Percentiles rank a stretch among this genome's conserved stretches.
Conservation (phyloP, 1,140 invertebrate genomes). For the Drosophila subpulchrella region DNA sequence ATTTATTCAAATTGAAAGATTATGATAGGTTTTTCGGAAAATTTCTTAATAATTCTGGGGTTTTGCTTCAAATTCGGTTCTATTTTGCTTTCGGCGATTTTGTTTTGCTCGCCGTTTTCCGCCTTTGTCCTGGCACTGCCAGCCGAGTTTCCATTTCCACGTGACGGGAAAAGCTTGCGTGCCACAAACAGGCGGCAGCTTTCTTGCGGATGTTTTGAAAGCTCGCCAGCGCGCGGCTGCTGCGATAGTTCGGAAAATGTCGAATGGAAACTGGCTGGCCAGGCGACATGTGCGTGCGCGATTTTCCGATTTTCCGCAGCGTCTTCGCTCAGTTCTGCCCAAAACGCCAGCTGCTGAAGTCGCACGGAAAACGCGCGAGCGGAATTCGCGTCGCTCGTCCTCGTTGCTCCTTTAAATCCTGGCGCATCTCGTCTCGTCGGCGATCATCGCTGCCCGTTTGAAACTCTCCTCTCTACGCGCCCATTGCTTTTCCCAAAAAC, state of each 20-base stretch:
- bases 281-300: slow-evolving; percentile 35
- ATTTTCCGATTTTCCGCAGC: slow-evolving; percentile 20
- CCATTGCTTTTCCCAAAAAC: neutral
- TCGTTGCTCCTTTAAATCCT: slow-evolving; percentile 32
- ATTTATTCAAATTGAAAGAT: no score
- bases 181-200: slow-evolving; percentile 60
- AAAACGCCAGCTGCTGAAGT: slow-evolving; percentile 71
- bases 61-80: neutral
- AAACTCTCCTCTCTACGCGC: slow-evolving; percentile 10
- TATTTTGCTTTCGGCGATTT: slow-evolving; percentile 38
- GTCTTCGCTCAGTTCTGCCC: slow-evolving; percentile 64
- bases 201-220: slow-evolving; percentile 56
- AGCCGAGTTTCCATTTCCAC: slow-evolving; percentile 36
- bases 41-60: neutral
- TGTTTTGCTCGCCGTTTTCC: slow-evolving; percentile 70
- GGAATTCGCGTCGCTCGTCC: slow-evolving; percentile 33
- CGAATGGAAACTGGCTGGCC: slow-evolving; percentile 19
- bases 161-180: slow-evolving; percentile 63
- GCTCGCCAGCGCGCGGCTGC: slow-evolving; percentile 58
- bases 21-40: neutral
- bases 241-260: slow-evolving; percentile 47
- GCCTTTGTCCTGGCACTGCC: slow-evolving; percentile 12
- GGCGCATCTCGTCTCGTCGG: slow-evolving; percentile 15
- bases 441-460: slow-evolving; percentile 25
- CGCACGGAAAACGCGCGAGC: slow-evolving; percentile 53